Evolutionary conservation across 2,888 invertebrate species (phyloP), one percentile per base, ranked within the genome.

Genomic region (Caenorhabditis plicata): DNA sequence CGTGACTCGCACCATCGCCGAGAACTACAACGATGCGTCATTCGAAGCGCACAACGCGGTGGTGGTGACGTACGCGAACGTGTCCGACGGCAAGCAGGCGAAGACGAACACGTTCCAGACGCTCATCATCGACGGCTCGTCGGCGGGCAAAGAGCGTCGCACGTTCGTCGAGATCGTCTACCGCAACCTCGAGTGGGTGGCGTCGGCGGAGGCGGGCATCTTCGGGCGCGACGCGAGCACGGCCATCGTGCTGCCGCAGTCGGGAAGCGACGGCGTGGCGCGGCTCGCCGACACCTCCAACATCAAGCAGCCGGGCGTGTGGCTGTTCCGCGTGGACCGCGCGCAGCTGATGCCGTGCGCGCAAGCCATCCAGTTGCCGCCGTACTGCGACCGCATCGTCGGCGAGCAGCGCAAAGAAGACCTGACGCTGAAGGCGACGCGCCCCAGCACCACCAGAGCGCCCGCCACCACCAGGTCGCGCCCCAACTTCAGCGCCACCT

Each of bases 41-140:
- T 80, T 80, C 58, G 64, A 64, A 17, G 74, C 77, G 22, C 66
- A 68, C 15, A 71, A 68, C 38, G 75, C 68, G 1, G 53, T 80
- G 9, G 65, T 69, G 11, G 65, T 80, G 25, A 75, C 78, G 26
- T 71, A 64, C 42, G 51, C 49, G 7, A 75, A 75, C 51, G 73
- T 75, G 4, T 63, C 71, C n/a, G 60, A 63, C 43, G 68, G 56
- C 32, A 42, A 42, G 32, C 41, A 45, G 44, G 64, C 54, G 19
- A 46, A 49, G 19, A 63, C 64, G n/a, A 81, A 81, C 57, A 79
- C 78, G 2, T 78, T 75, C 57, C 80, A 80, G 68, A 54, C 74
- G 0, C 58, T 75, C 8, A 49, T 78, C 4, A 70, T 80, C 48
- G 75, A 73, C 36, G 80, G 80, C 17, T 36, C 54, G 17, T 66